Conservation (phyloP, 2,113 vertebrate genomes). For the Thamnophis sirtalis region DNA sequence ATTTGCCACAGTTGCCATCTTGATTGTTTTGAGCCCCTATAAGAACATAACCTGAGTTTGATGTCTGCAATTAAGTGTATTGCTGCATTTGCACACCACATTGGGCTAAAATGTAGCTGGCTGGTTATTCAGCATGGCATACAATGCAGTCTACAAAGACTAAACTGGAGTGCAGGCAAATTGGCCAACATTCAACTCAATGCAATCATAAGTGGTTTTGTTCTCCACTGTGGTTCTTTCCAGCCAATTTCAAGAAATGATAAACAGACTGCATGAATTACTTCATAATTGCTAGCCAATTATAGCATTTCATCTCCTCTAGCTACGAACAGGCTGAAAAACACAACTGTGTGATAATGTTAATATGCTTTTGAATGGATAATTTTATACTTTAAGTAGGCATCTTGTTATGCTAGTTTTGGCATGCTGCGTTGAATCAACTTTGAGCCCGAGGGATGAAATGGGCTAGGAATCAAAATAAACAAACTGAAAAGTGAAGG, state of each 20-base stretch:
- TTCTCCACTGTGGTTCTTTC: neutral
- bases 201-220: neutral
- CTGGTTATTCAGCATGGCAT: neutral
- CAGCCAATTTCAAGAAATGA: neutral
- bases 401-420: slow-evolving; percentile 2
- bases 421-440: neutral
- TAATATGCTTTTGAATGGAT: slow-evolving; percentile 1
- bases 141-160: neutral
- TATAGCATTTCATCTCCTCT: neutral
- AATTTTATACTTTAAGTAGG: slow-evolving; percentile 18
- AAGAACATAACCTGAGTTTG: neutral
- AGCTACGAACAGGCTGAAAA: neutral
- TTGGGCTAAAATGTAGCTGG: neutral
- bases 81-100: neutral
- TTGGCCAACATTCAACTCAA: neutral
- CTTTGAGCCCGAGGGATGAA: neutral
- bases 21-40: neutral
- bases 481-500: neutral
- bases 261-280: neutral
- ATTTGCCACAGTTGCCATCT: neutral
- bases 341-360: neutral
- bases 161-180: neutral
- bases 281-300: slow-evolving; percentile 7
- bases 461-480: slow-evolving; percentile 5
- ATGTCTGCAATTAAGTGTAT: neutral